Percentiles rank a stretch among this genome's conserved stretches.
Conservation (phyloP, 2,797 vertebrate species). For the Scyliorhinus canicula region DNA sequence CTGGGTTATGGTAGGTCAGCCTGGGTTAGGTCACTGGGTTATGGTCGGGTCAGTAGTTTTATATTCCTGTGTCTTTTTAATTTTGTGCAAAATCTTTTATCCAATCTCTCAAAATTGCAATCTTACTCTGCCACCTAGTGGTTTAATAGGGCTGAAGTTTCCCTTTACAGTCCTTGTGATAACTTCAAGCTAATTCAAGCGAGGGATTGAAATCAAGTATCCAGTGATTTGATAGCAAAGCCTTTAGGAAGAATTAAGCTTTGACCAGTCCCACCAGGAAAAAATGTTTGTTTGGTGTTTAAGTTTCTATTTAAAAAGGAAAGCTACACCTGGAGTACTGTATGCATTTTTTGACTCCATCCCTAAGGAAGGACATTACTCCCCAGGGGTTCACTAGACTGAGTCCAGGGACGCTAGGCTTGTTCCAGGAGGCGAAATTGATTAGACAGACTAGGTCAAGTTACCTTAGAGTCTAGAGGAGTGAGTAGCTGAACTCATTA, state of each 20-base stretch:
- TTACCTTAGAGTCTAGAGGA: neutral
- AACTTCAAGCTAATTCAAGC: neutral
- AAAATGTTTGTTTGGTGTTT: neutral
- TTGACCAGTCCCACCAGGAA: neutral
- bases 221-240: neutral
- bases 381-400: neutral
- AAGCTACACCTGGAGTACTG: neutral
- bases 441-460: neutral
- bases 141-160: neutral
- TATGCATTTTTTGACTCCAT: neutral
- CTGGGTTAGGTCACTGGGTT: too few species aligned
- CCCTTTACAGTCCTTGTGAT: neutral
- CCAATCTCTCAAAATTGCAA: neutral
- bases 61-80: neutral
- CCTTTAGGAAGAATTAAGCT: neutral
- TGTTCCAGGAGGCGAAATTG: neutral
- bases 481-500: neutral
- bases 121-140: slow-evolving; percentile 16
- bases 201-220: neutral
- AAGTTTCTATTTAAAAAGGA: neutral
- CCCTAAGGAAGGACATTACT: neutral
- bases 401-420: too few species aligned
- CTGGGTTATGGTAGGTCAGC: neutral
- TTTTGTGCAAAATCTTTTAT: neutral
- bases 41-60: neutral